Evolutionary conservation across 2,113 vertebrate species (phyloP).

Genomic region (Carettochelys insculpta): DNA sequence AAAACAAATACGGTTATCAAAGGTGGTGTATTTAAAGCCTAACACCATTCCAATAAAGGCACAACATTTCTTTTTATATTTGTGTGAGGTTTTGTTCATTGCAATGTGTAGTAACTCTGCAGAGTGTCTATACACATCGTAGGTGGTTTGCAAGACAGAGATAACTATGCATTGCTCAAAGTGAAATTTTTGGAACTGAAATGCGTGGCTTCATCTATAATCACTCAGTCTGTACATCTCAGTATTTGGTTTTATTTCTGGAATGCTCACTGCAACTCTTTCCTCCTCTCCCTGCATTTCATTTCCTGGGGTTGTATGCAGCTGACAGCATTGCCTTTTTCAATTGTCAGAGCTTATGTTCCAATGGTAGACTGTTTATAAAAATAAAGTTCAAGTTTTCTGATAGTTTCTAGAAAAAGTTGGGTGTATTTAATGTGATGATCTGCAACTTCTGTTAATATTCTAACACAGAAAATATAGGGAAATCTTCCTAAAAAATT

Average conservation of each 20-base stretch:
- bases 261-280: constrained; percentile 69
- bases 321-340: constrained; percentile 69
- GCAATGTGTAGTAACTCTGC: constrained; percentile 70
- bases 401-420: constrained; percentile 68
- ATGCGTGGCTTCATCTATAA: constrained; percentile 71
- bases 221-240: constrained; percentile 63
- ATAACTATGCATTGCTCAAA: constrained; percentile 69
- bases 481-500: neutral
- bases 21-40: constrained; percentile 93
- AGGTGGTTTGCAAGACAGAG: constrained; percentile 68
- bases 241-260: constrained; percentile 72
- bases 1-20: constrained; percentile 85
- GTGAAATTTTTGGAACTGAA: constrained; percentile 58
- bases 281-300: constrained; percentile 44
- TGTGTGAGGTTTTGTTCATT: constrained; percentile 78
- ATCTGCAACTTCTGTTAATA: constrained; percentile 36
- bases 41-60: constrained; percentile 96
- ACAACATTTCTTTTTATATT: constrained; percentile 90
- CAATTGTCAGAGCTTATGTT: constrained; percentile 74
- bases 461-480: neutral
- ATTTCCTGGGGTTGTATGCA: constrained; percentile 55
- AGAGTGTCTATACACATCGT: constrained; percentile 70
- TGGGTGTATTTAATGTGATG: constrained; percentile 27
- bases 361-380: constrained; percentile 66
- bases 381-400: constrained; percentile 76